These are phyloP conservation scores for Beris morrisii DNA, from an alignment of 2,888 invertebrate genomes.

Conservation along the genomic window DNA sequence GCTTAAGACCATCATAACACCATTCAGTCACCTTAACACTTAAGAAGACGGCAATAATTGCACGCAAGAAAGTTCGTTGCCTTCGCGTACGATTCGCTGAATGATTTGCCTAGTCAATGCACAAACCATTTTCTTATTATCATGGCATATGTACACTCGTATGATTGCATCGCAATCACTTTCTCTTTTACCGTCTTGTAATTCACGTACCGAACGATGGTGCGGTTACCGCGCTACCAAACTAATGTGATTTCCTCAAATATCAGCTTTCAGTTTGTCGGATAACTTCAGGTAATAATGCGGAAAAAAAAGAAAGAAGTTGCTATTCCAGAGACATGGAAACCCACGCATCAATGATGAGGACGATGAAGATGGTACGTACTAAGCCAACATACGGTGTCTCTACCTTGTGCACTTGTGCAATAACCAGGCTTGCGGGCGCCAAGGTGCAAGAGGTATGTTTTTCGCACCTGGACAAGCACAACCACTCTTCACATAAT, in stretches of 20 bases:
- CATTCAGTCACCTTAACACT: no score
- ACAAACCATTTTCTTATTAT: no score
- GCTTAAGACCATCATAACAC: no score
- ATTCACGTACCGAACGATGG: background rate
- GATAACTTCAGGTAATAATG: slow-evolving; percentile 1
- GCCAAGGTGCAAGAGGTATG: slow-evolving; percentile 5
- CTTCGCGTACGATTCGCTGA: slow-evolving; percentile 10
- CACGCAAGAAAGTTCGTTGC: no score
- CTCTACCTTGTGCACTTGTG: slow-evolving; percentile 19
- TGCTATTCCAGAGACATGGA: slow-evolving; percentile 11
- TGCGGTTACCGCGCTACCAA: slow-evolving; percentile 6
- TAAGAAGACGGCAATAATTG: no score
- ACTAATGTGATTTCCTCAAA: slow-evolving; percentile 15
- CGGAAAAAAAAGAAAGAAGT: slow-evolving; percentile 6
- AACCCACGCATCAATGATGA: background rate
- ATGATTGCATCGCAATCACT: slow-evolving; percentile 5
- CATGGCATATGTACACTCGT: no score
- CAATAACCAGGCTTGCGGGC: background rate
- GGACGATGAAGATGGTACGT: no score
- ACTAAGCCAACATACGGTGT: no score
- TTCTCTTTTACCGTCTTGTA: slow-evolving; percentile 15
- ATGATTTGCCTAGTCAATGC: slow-evolving; percentile 3
- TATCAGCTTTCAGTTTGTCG: slow-evolving; percentile 21
- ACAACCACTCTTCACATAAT: background rate
- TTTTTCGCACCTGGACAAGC: slow-evolving; percentile 27